A percentile compares a stretch with the other conserved stretches of the same genome.
phyloP scores from a whole-genome alignment of 2,113 vertebrate species.

The Leptobrachium leishanense region DNA sequence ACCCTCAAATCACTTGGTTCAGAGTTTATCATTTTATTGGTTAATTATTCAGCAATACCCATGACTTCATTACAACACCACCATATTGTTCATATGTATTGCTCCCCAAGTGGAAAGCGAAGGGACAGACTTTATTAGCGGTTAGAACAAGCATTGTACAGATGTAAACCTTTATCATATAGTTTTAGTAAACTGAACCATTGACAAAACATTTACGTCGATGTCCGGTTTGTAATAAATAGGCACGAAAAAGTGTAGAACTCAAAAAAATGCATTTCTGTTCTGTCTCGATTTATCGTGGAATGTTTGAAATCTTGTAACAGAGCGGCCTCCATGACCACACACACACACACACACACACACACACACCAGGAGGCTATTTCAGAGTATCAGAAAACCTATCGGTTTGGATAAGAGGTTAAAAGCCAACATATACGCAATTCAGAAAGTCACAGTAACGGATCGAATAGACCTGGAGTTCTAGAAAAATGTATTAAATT shows the following conservation, averaged over 20 bases:
- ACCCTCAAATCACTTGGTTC: no score
- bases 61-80: slow-evolving; percentile 64
- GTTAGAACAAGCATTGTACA: slow-evolving; percentile 55
- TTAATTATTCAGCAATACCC: slow-evolving; percentile 67
- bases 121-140: slow-evolving; percentile 47
- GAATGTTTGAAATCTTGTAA: slow-evolving; percentile 56
- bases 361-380: no score
- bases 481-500: no score
- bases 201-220: slow-evolving; percentile 43
- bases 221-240: slow-evolving; percentile 53
- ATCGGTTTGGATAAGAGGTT: no score
- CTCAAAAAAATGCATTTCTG: slow-evolving; percentile 13
- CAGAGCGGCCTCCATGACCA: not conserved
- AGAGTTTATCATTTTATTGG: slow-evolving; percentile 56
- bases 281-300: slow-evolving; percentile 51
- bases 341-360: no score
- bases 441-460: no score
- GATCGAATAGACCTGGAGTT: no score
- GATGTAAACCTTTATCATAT: slow-evolving; percentile 40
- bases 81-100: slow-evolving; percentile 57
- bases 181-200: slow-evolving; percentile 51
- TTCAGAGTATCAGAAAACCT: no score
- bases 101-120: slow-evolving; percentile 60
- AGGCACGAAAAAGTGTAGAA: slow-evolving; percentile 50
- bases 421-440: no score